These are phyloP conservation scores for Chouioia cunea DNA, from an alignment of 2,888 invertebrate species.

Conservation along the genomic window DNA sequence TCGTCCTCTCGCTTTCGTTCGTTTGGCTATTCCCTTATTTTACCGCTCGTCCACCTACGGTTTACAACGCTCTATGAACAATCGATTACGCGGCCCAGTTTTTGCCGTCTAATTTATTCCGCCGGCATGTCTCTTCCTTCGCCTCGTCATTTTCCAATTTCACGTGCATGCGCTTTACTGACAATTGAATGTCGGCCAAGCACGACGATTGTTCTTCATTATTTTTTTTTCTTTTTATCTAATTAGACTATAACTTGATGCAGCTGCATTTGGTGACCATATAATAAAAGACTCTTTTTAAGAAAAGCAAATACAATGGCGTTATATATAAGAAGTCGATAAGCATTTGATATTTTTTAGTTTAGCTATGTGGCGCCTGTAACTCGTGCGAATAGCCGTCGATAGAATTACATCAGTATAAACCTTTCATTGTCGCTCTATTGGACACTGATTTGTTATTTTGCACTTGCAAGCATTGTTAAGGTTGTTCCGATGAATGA, in stretches of 20 bases:
- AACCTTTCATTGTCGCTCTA: constrained; percentile 16
- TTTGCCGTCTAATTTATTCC: constrained; percentile 28
- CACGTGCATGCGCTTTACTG: no score
- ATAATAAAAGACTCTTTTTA: not conserved
- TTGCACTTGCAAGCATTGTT: no score
- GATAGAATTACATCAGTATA: constrained; percentile 17
- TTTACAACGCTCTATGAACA: no score
- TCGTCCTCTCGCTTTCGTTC: constrained; percentile 45
- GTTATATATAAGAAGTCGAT: constrained; percentile 9
- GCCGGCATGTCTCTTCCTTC: constrained; percentile 28
- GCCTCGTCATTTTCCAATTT: no score
- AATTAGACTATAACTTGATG: not conserved
- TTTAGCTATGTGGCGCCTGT: no score
- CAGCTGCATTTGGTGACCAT: not conserved
- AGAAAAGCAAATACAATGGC: constrained; percentile 1
- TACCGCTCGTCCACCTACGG: constrained; percentile 8
- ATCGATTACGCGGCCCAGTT: constrained; percentile 42
- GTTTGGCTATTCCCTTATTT: not conserved
- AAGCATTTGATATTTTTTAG: constrained; percentile 3
- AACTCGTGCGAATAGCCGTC: not conserved
- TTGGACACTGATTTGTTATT: not conserved
- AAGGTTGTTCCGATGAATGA: no score
- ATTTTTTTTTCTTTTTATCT: not conserved
- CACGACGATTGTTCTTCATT: constrained; percentile 8
- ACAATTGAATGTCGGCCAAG: no score